Evolutionary conservation across 2,888 invertebrate genomes (phyloP), one percentile per base, ranked within the genome.

Genomic region (Macrosoma leucophasiata): DNA sequence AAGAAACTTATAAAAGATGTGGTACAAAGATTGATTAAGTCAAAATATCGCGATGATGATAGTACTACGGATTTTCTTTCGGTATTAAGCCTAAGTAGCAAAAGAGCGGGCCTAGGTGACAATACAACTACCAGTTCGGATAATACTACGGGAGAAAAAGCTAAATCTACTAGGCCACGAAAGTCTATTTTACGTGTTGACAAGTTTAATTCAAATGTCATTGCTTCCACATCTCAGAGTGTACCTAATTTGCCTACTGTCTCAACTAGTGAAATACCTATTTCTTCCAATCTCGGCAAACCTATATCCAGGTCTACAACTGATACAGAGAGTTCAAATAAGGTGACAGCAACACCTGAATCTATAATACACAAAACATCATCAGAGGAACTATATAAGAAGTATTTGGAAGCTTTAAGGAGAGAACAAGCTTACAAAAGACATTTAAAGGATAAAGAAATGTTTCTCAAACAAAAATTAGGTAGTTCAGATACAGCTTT

Each of bases 1-100:
- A 88, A 88, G 46, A 79, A 86, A 50, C 79, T 91, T 25, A 84
- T 91, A 9, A 89, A 88, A 52, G 88, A 88, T 55, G 85, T 91
- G 30, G 87, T 91, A 0, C 81, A 87, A 41, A 86, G 87, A 57
- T 72, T 91, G 8, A 64, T 89, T 0, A 85, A 84, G 25, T 78
- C 86, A 1, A 87, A 84, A 44, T 89, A 89, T 54, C 81, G 82
- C 25, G 88, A 87, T 55, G 89, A 90, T 43, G 84, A 79, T 20
- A 78, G 68, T 40, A 68, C 70, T 3, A 79, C 76, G 24, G 84
- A 84, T 25, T 84, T 85, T 55, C 55, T 85, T 3, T 85, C 85
- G 42, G 74, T 72, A 3, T 62, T 85, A 9, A 85, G 68, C 50
- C 73, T 66, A 39, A 59, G 48, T 24, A 75, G 64, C 27, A 71